Evolutionary conservation across 2,888 invertebrate genomes (phyloP), one percentile per base, ranked within the genome.

Genomic region (Eupithecia subfuscata): DNA sequence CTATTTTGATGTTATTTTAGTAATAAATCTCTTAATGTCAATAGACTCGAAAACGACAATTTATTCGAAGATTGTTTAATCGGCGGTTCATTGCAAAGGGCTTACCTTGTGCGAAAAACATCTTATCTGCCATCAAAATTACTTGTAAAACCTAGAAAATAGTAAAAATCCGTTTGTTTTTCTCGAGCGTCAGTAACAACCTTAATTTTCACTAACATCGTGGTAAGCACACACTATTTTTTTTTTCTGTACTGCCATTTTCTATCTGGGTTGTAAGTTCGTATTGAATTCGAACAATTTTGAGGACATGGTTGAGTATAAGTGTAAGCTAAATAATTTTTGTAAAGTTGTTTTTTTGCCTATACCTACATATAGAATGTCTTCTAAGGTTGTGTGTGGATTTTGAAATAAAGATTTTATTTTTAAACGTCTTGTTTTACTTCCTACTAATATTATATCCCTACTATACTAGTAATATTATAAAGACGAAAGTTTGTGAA

Each of bases 351-450:
- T 89, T 88, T 92, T 89, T 89, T 82, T 88, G 84, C 88, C 90
- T 90, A 88, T n/a, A n/a, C n/a, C n/a, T n/a, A n/a, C n/a, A n/a
- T 88, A 86, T 84, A 85, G 85, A 87, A 89, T 91, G 89, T 92
- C 89, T 91, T 89, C 86, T 89, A 89, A 86, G 85, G 87, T 89
- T 87, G 86, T 88, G 93, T 93, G 93, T 94, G 94, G 91, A 90
- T 91, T 93, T 79, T 90, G 83, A 79, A 93, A 92, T 93, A 94
- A 93, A 93, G 89, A 92, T 90, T 92, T 92, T 93, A 92, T 93
- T 94, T 93, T 93, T 89, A 90, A 85, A 69, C 69, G 16, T 37
- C 37, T 56, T 52, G 22, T 69, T 69, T 65, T 30, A 63, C 34
- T 63, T 52, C 30, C 30, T 30, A 30, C 3, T 30, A 30, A 30